phyloP scores from a whole-genome alignment of 2,113 vertebrate species.

The Mobula birostris region DNA sequence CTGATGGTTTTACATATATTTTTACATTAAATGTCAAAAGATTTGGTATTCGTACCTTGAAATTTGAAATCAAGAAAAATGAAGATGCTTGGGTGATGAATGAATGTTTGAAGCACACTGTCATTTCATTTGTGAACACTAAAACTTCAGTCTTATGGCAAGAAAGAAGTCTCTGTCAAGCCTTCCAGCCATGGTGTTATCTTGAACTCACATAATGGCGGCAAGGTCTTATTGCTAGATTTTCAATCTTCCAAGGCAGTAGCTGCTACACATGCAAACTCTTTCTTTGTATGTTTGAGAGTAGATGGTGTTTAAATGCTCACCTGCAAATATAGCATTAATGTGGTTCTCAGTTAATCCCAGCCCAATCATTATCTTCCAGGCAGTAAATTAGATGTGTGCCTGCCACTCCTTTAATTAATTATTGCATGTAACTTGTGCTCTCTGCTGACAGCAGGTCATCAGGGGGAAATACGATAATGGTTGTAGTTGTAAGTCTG shows the following conservation, averaged over 20 bases:
- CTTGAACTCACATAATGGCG: not conserved
- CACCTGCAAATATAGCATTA: not conserved
- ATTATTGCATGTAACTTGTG: too few relatives aligned
- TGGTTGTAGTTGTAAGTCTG: too few relatives aligned
- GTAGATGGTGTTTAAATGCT: not conserved
- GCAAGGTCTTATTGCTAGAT: not conserved
- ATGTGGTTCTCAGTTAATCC: not conserved
- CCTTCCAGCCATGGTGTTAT: not conserved
- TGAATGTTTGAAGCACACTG: not conserved
- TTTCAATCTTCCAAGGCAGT: not conserved
- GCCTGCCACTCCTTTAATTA: too few relatives aligned
- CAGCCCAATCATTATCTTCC: not conserved
- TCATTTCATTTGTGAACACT: not conserved
- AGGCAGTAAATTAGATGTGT: not conserved
- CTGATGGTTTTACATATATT: not conserved
- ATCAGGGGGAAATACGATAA: too few relatives aligned
- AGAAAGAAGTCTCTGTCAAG: conserved; percentile 13
- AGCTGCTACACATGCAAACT: not conserved
- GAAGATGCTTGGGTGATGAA: not conserved
- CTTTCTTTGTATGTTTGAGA: not conserved
- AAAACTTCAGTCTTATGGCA: not conserved
- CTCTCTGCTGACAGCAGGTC: too few relatives aligned
- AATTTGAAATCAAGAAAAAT: not conserved
- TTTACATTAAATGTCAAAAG: not conserved
- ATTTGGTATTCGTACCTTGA: not conserved